A percentile compares a stretch with the other conserved stretches of the same genome.
Evolutionary conservation across 2,888 invertebrate genomes (phyloP).

Genomic region (Drosophila monieri): DNA sequence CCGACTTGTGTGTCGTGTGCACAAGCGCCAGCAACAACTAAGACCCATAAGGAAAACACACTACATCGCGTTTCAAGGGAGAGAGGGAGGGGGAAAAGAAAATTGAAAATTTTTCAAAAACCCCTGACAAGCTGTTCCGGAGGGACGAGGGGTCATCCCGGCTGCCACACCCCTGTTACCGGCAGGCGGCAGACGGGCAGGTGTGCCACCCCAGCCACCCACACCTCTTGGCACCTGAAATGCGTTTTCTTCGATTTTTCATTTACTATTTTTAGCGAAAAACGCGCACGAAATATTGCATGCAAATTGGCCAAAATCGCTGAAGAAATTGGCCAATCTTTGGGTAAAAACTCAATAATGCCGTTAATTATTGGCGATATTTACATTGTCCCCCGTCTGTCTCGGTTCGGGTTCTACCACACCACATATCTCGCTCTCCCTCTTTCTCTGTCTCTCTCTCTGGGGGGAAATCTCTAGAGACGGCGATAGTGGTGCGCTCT

Average conservation of each 20-base stretch:
- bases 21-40: slow-evolving; percentile 64
- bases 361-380: slow-evolving; percentile 61
- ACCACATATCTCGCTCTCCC: neutral
- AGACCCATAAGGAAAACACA: slow-evolving; percentile 24
- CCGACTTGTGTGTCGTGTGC: slow-evolving; percentile 81
- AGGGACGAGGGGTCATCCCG: neutral
- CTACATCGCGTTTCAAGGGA: neutral
- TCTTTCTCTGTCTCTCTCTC: slow-evolving; percentile 1
- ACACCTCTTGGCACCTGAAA: slow-evolving; percentile 59
- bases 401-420: slow-evolving; percentile 11
- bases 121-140: slow-evolving; percentile 25
- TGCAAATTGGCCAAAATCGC: slow-evolving; percentile 48
- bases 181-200: slow-evolving; percentile 53
- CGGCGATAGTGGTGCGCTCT: slow-evolving; percentile 33
- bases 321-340: slow-evolving; percentile 44
- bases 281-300: slow-evolving; percentile 40
- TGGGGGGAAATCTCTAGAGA: slow-evolving; percentile 4
- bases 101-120: slow-evolving; percentile 29
- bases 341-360: slow-evolving; percentile 60
- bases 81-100: slow-evolving; percentile 12
- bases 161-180: slow-evolving; percentile 29
- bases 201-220: slow-evolving; percentile 42
- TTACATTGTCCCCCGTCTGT: slow-evolving; percentile 55
- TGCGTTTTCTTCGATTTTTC: slow-evolving; percentile 22
- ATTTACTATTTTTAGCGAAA: slow-evolving; percentile 45